A percentile compares a stretch with the other conserved stretches of the same genome.
These are phyloP conservation scores for Talpa occidentalis DNA, from an alignment of 2,113 vertebrate species.

Conservation along the genomic window DNA sequence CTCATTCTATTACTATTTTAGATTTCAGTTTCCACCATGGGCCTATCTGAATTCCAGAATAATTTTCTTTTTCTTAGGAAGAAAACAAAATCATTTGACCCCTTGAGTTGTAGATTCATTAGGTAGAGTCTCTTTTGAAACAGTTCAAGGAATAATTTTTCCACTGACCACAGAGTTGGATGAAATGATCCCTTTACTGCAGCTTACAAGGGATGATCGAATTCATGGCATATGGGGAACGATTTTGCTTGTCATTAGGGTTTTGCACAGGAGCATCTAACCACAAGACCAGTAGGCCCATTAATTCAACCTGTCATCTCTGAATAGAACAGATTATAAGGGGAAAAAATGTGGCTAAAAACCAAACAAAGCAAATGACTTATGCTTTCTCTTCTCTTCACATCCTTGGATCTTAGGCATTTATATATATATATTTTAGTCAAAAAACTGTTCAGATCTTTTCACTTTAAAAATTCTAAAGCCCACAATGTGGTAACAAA, in stretches of 20 bases:
- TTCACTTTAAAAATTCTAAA: constrained; percentile 37
- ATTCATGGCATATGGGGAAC: constrained; percentile 40
- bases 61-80: constrained; percentile 23
- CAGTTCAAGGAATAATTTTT: constrained; percentile 48
- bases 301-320: background rate
- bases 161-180: constrained; percentile 5
- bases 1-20: background rate
- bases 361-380: background rate
- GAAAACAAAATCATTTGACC: constrained; percentile 45
- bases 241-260: constrained; percentile 37
- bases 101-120: background rate
- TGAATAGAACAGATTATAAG: background rate
- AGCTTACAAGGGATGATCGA: background rate
- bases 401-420: constrained; percentile 12
- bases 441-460: background rate
- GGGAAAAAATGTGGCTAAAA: background rate
- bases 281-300: background rate
- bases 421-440: background rate
- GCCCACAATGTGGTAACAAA: background rate
- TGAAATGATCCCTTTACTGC: background rate
- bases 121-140: background rate
- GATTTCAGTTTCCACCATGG: constrained; percentile 53
- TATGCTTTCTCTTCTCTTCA: constrained; percentile 48
- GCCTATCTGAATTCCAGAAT: constrained; percentile 13
- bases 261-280: constrained; percentile 34